Conservation (phyloP, 2,888 invertebrate genomes). For the Arge pagana region DNA sequence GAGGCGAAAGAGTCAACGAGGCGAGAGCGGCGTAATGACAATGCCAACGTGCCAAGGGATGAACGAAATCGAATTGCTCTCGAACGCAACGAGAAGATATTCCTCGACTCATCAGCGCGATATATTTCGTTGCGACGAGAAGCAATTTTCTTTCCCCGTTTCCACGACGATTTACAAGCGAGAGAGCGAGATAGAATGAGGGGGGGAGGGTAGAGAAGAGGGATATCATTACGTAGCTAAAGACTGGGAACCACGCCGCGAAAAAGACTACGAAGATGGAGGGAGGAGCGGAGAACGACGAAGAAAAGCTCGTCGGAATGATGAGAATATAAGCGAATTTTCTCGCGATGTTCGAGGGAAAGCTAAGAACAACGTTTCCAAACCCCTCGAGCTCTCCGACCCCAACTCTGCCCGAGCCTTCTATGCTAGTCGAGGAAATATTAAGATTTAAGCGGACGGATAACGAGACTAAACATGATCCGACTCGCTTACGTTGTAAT, state of each 20-base stretch:
- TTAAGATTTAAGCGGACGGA: no score
- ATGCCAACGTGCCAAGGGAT: no score
- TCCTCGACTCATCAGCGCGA: conserved; percentile 47
- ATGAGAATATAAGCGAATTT: conserved; percentile 58
- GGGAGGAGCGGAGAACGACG: neutral
- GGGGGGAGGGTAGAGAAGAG: no score
- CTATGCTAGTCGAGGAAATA: conserved; percentile 51
- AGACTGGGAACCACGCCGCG: conserved; percentile 33
- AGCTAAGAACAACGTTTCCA: no score
- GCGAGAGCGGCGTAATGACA: no score
- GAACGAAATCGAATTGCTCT: conserved; percentile 6
- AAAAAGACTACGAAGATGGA: conserved; percentile 41
- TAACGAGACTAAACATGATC: no score
- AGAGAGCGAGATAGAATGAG: neutral
- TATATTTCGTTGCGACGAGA: conserved; percentile 53
- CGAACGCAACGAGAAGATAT: conserved; percentile 30
- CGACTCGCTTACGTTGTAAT: no score
- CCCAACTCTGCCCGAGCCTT: conserved; percentile 27
- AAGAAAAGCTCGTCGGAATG: conserved; percentile 43
- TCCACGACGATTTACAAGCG: neutral
- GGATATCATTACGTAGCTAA: no score
- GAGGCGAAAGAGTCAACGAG: no score
- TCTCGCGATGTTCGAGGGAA: no score
- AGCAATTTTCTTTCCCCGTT: conserved; percentile 53
- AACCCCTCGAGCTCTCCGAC: conserved; percentile 22